Evolutionary conservation across 2,797 vertebrate species (phyloP).

Genomic region (Morus bassanus): DNA sequence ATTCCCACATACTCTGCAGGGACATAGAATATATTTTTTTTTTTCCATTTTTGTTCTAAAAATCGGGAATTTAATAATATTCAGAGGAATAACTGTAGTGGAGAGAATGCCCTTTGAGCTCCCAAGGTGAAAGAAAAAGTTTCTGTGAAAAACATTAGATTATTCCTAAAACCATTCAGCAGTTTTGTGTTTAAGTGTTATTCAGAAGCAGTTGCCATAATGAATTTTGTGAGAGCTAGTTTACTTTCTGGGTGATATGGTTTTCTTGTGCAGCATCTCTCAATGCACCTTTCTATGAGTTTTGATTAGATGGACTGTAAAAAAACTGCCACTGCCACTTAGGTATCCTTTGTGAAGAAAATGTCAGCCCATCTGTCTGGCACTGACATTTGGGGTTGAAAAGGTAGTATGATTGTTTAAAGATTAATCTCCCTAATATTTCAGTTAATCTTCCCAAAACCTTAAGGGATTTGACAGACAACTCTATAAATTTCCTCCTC

Average conservation of each 20-base stretch:
- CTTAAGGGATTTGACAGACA: not conserved
- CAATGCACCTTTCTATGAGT: not conserved
- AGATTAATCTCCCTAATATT: slow-evolving; percentile 16
- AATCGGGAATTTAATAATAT: not conserved
- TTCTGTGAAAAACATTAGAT: not conserved
- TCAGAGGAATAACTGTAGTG: not conserved
- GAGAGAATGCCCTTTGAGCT: not conserved
- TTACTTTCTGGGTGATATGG: not conserved
- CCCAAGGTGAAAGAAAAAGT: not conserved
- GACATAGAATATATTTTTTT: not conserved
- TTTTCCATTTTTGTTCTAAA: not conserved
- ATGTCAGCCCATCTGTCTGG: not conserved
- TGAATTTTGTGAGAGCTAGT: not conserved
- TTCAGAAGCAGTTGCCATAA: not conserved
- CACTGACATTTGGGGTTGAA: not conserved
- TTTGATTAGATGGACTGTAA: not conserved
- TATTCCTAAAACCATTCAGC: not conserved
- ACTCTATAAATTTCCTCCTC: not conserved
- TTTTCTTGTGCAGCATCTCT: not conserved
- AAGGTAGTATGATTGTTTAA: not conserved
- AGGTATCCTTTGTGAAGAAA: not conserved
- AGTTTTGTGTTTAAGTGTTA: not conserved
- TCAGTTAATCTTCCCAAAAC: slow-evolving; percentile 20
- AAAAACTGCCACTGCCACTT: not conserved
- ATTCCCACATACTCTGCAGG: not conserved